These are phyloP conservation scores for Aphyosemion australe DNA, from an alignment of 2,113 vertebrate genomes.

Conservation along the genomic window DNA sequence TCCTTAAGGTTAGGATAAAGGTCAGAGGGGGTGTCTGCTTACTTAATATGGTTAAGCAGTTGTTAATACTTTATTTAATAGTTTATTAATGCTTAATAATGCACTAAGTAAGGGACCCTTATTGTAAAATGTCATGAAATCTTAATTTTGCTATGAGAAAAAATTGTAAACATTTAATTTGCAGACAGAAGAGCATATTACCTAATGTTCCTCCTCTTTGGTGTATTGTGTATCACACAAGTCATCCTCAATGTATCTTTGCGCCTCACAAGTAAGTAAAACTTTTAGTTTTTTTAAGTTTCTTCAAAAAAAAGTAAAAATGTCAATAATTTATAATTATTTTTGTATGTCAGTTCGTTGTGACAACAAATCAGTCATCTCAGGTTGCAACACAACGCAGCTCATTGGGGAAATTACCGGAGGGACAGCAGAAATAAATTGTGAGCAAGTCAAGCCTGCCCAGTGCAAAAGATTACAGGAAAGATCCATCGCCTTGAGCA, in stretches of 20 bases:
- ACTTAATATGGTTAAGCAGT: no score
- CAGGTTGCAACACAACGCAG: not conserved
- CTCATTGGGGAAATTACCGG: not conserved
- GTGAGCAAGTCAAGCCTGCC: not conserved
- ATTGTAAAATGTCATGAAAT: no score
- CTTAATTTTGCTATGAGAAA: not conserved
- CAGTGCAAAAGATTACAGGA: not conserved
- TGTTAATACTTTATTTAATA: no score
- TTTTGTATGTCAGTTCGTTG: not conserved
- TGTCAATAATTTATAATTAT: not conserved
- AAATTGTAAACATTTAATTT: not conserved
- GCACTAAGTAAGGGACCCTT: no score
- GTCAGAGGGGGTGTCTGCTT: no score
- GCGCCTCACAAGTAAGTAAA: constrained; percentile 8
- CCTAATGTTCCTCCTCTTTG: constrained; percentile 5
- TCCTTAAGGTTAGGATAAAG: no score
- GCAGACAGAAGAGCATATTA: not conserved
- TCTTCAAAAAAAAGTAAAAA: not conserved
- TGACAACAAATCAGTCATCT: no score
- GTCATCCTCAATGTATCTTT: constrained; percentile 10
- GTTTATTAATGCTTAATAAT: no score
- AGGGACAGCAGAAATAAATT: not conserved
- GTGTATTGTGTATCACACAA: constrained; percentile 13
- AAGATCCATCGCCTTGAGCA: not conserved
- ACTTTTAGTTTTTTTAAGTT: not conserved